Percentiles rank a stretch among this genome's conserved stretches.
Evolutionary conservation across 1,140 invertebrate species (phyloP).

Genomic region (Pomphorhynchus laevis): DNA sequence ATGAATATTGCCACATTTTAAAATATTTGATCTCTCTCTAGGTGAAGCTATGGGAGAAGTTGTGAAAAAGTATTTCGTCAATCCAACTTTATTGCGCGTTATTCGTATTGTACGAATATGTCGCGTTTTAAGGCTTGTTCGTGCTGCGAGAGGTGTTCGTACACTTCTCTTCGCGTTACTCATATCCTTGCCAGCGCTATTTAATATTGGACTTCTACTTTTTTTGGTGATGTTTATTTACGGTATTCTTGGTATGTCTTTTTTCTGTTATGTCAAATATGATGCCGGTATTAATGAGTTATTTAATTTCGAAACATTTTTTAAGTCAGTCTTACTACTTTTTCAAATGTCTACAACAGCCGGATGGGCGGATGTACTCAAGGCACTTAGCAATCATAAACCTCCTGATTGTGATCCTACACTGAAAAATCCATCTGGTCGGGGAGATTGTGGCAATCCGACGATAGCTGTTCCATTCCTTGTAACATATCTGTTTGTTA

Average conservation of each 20-base stretch:
- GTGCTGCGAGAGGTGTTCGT: slow-evolving; percentile 76
- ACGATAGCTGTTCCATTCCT: slow-evolving; percentile 67
- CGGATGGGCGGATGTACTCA: slow-evolving; percentile 71
- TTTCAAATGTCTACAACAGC: slow-evolving; percentile 95
- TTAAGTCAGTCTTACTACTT: slow-evolving; percentile 72
- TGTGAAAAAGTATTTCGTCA: slow-evolving; percentile 65
- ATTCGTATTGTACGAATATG: slow-evolving; percentile 86
- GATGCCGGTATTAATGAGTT: slow-evolving; percentile 66
- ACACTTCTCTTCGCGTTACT: slow-evolving; percentile 77
- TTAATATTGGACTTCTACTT: slow-evolving; percentile 84
- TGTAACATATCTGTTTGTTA: slow-evolving; percentile 72
- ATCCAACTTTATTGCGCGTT: slow-evolving; percentile 68
- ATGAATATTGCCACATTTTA: not conserved
- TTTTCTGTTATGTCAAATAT: slow-evolving; percentile 83
- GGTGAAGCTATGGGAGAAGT: slow-evolving; percentile 69
- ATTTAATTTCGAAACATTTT: slow-evolving; percentile 94
- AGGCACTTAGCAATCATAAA: slow-evolving; percentile 62
- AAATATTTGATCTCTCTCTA: slow-evolving; percentile 15
- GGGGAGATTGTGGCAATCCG: slow-evolving; percentile 55
- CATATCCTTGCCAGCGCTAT: slow-evolving; percentile 77
- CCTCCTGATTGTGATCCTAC: slow-evolving; percentile 31
- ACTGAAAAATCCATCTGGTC: slow-evolving; percentile 32
- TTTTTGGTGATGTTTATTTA: slow-evolving; percentile 98
- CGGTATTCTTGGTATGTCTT: slow-evolving; percentile 92
- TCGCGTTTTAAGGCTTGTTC: slow-evolving; percentile 65